Conservation (phyloP, 2,888 invertebrate genomes). For the Oscheius onirici region DNA sequence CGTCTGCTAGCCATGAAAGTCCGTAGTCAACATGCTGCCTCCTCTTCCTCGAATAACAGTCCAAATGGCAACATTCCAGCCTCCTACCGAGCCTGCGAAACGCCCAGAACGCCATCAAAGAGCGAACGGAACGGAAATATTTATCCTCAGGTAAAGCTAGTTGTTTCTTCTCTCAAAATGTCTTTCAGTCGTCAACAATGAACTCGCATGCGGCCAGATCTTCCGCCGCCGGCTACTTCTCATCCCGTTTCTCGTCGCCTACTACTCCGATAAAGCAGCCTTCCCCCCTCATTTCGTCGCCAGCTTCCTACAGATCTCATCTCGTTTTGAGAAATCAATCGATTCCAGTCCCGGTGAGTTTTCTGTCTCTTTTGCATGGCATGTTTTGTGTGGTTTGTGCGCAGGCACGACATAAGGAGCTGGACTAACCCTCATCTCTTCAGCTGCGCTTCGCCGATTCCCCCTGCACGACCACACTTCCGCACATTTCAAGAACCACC, state of each 20-base stretch:
- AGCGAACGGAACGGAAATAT: conserved; percentile 10
- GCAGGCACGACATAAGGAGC: neutral
- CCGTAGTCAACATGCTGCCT: conserved; percentile 43
- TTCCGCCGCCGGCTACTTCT: conserved; percentile 2
- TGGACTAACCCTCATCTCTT: neutral
- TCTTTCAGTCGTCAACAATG: conserved; percentile 7
- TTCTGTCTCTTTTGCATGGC: conserved; percentile 4
- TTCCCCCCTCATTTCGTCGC: conserved; percentile 15
- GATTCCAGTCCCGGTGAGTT: conserved; percentile 32
- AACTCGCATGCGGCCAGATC: conserved; percentile 13
- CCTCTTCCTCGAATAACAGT: neutral
- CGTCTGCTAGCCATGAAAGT: conserved; percentile 66
- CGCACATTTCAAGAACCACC: neutral
- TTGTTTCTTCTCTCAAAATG: neutral
- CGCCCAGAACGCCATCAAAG: conserved; percentile 10
- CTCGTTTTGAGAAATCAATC: conserved; percentile 15
- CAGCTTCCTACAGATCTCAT: conserved; percentile 12
- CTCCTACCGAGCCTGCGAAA: neutral
- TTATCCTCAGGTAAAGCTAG: neutral
- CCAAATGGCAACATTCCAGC: conserved; percentile 17
- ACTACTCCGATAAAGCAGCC: conserved; percentile 66
- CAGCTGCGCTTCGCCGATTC: conserved; percentile 25
- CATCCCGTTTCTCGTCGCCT: conserved; percentile 55
- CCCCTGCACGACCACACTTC: neutral
- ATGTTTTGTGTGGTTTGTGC: neutral